Evolutionary conservation across 2,888 invertebrate genomes (phyloP).

Genomic region (Andrena praecox): DNA sequence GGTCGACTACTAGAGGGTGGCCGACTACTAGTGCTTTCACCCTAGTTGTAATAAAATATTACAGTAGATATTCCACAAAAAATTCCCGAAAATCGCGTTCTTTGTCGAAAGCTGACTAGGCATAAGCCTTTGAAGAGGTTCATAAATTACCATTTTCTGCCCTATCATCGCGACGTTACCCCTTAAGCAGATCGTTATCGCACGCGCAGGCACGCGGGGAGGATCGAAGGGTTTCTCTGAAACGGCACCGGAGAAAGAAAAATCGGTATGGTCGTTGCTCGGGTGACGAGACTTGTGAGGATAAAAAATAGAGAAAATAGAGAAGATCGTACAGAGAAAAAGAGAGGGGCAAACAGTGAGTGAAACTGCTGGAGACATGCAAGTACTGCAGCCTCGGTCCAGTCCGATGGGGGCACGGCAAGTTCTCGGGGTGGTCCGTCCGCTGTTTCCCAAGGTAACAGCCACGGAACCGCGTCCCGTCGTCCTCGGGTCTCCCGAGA

Average conservation of each 20-base stretch:
- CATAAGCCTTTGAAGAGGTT: no score
- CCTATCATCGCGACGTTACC: no score
- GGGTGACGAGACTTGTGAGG: conserved; percentile 32
- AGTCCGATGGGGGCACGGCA: conserved; percentile 39
- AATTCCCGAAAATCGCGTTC: no score
- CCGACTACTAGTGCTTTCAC: no score
- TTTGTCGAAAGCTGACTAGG: no score
- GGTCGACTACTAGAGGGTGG: no score
- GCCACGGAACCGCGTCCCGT: not conserved
- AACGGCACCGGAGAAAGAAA: conserved; percentile 15
- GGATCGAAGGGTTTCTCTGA: not conserved
- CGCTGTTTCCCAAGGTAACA: not conserved
- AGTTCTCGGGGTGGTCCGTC: conserved; percentile 14
- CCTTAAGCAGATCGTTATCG: not conserved
- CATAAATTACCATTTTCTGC: no score
- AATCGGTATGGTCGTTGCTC: conserved; percentile 18
- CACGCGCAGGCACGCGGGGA: not conserved
- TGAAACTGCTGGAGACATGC: conserved; percentile 59
- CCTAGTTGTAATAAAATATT: no score
- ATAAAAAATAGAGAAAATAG: conserved; percentile 54
- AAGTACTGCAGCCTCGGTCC: conserved; percentile 58
- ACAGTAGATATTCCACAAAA: no score
- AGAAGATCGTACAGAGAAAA: conserved; percentile 48
- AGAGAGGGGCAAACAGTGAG: conserved; percentile 39
- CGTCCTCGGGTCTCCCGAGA: conserved; percentile 3